phyloP scores from a whole-genome alignment of 2,113 vertebrate genomes.

The Typhlomys cinereus region DNA sequence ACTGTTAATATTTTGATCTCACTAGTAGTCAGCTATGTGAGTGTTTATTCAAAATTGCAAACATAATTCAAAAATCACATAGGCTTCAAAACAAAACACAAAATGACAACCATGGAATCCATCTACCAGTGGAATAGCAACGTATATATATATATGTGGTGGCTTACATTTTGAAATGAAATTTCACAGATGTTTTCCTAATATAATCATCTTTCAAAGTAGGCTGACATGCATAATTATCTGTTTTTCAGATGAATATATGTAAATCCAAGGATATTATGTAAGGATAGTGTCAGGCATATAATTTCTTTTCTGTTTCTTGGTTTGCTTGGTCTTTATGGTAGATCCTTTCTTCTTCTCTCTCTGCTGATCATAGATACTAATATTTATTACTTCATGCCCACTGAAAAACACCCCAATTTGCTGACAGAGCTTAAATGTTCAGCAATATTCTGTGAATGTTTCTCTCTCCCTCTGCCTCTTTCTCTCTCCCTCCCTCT shows the following conservation, averaged over 20 bases:
- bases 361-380: not conserved
- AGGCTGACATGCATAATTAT: slow-evolving; percentile 40
- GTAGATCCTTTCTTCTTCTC: not conserved
- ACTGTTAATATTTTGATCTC: slow-evolving; percentile 41
- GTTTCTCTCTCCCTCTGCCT: too few species aligned
- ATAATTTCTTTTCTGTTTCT: slow-evolving; percentile 42
- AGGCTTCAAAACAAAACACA: slow-evolving; percentile 49
- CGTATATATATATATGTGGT: slow-evolving; percentile 43
- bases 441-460: not conserved
- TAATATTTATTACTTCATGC: not conserved
- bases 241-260: slow-evolving; percentile 51
- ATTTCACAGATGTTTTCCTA: slow-evolving; percentile 60
- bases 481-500: too few species aligned
- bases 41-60: slow-evolving; percentile 57
- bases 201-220: slow-evolving; percentile 57
- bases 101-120: slow-evolving; percentile 57
- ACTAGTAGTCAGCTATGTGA: slow-evolving; percentile 59
- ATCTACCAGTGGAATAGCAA: slow-evolving; percentile 53
- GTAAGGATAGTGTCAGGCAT: slow-evolving; percentile 5
- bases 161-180: slow-evolving; percentile 41
- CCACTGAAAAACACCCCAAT: not conserved
- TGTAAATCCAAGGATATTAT: slow-evolving; percentile 34
- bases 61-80: slow-evolving; percentile 56
- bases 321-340: not conserved
- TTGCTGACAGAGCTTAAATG: not conserved